Percentiles rank a stretch among this genome's conserved stretches.
phyloP scores from a whole-genome alignment of 1,140 invertebrate genomes.

The Pogonomyrmex barbatus region DNA sequence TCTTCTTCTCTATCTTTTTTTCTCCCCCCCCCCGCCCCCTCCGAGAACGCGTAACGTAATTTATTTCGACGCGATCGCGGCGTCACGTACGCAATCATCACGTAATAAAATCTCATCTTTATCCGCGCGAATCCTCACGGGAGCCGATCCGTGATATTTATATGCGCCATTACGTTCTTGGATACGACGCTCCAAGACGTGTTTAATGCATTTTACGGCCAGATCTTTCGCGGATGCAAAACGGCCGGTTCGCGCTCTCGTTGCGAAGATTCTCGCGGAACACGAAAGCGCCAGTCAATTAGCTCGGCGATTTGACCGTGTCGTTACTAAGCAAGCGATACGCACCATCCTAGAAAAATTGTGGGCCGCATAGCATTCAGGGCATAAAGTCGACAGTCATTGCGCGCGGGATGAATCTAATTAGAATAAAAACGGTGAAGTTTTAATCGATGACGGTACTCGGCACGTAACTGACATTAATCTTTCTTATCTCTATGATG shows the following conservation, averaged over 20 bases:
- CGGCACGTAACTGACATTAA: neutral
- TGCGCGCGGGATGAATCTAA: slow-evolving; percentile 29
- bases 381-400: slow-evolving; percentile 65
- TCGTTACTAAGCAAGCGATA: slow-evolving; percentile 60
- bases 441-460: neutral
- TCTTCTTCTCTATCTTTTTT: neutral
- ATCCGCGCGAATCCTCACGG: neutral
- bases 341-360: slow-evolving; percentile 71
- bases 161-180: slow-evolving; percentile 5
- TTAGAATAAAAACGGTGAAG: slow-evolving; percentile 37
- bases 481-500: neutral
- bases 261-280: slow-evolving; percentile 42
- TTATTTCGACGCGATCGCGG: slow-evolving; percentile 31
- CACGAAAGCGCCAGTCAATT: slow-evolving; percentile 64
- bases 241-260: slow-evolving; percentile 33
- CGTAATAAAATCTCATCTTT: slow-evolving; percentile 30
- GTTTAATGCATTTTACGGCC: slow-evolving; percentile 38
- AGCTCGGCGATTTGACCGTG: slow-evolving; percentile 71
- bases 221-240: slow-evolving; percentile 42
- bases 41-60: neutral
- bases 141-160: slow-evolving; percentile 16
- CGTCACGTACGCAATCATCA: slow-evolving; percentile 11
- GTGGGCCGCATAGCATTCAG: slow-evolving; percentile 65
- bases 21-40: too few relatives aligned
- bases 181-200: neutral